Evolutionary conservation across 2,888 invertebrate genomes (phyloP), one percentile per base, ranked within the genome.

Genomic region (Brassicogethes aeneus): DNA sequence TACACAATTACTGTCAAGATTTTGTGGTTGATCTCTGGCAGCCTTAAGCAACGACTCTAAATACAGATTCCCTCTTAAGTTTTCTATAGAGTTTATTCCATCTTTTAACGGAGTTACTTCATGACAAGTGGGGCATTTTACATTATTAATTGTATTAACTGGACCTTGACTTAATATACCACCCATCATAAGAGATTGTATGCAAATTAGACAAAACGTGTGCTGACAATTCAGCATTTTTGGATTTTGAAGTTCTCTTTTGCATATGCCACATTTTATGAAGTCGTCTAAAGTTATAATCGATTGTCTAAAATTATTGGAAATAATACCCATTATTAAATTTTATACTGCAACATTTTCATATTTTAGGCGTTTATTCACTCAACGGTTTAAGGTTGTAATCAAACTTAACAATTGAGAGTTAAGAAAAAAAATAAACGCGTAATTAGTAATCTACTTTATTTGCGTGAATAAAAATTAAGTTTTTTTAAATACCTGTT

Each of bases 171-270:
- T n/a, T n/a, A n/a, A n/a, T 32, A 37, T 37, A n/a, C 35, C 31
- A 1, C 16, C 14, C 2, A 14, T 3, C 2, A 14, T 62, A 50
- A 73, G 72, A 34, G 69, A 70, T 45, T 72, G 70, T 16, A 82
- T 64, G 51, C 82, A 82, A 2, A 69, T 64, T 41, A 72, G 61
- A 46, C 82, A 82, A 60, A 80, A 81, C 1, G 79, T 80, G 55
- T 82, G 81, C 51, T 80, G 80, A 52, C 82, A 82, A 1, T 76
- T 74, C 50, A 81, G 61, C 78, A 79, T 80, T 59, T 74, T 75
- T 1, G 79, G 76, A 33, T 73, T 70, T 47, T 69, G 66, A 3
- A 80, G 63, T 16, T 72, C 68, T 47, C 76, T 75, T 45, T 76
- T 59, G 43, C 80, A 80, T 17, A 80, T 62, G 1, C 75, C 70